Base-by-base conservation (phyloP, 2,888 invertebrate species). In the Phalangium opilio region DNA sequence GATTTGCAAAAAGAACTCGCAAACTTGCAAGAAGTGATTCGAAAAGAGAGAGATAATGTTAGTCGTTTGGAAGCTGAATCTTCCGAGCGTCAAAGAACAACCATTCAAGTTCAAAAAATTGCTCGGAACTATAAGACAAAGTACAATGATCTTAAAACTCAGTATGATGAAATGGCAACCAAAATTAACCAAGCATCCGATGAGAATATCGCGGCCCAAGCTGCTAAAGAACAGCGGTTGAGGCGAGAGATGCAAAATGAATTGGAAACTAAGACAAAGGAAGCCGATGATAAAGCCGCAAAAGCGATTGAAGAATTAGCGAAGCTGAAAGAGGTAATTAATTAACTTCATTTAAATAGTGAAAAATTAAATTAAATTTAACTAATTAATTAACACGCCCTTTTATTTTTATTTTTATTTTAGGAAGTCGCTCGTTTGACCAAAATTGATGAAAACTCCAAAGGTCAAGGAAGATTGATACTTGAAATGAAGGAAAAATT, bases 41-140 rank as follows among this genome's bases (percentile, higher is more conserved):
- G 39, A 12, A n/a, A 10, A 2, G 19, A 43, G 3, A 43, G 32
- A 53, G 21, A 32, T 11, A 41, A 50, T 41, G 19, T 40, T 14
- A 40, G 72, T 27, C 68, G 73, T 20, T 70, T 76, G 48, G 68
- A 71, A 36, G 77, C 78, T 52, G 76, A 77, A 36, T 70, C 82
- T 12, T 74, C 72, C 36, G 81, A 83, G 55, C 75, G 77, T 14
- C 73, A 74, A 53, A 79, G 66, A 60, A 66, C 73, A 60, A 63
- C 73, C 45, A 59, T 59, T 44, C 64, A 67, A 62, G 67, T 71
- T 44, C 75, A 84, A 57, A 87, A 84, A 64, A 85, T 93, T 56
- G 93, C 90, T 5, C 83, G 87, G 60, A 87, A 87, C 61, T 93
- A 91, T 64, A 91, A 90, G 66, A 79, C 77, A 10, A 83, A 82